Base-by-base conservation (phyloP, 2,113 vertebrate species). In the Diphyllodes magnificus region DNA sequence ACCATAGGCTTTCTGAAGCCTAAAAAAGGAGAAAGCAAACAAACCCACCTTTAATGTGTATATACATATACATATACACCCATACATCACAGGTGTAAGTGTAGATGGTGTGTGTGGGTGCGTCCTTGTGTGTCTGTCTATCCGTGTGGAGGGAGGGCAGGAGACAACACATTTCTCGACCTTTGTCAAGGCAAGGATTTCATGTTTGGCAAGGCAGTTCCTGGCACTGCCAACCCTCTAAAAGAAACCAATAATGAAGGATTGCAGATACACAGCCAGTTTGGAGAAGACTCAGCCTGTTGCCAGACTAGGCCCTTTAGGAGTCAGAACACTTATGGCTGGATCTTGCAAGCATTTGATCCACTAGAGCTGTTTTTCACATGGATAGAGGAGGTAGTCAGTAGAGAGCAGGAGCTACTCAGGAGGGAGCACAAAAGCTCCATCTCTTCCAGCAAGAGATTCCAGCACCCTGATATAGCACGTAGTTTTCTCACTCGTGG, bases 91-190 rank as follows among this genome's bases (percentile, higher is more conserved):
- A 56, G 40, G 7, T 49, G 28, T 66, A 45, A 30, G 28, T 76
- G 40, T 39, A 40, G 37, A 49, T 22, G 13, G 44, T 39, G 42
- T 24, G 49, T 28, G 40, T 33, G 68, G 19, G 44, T 68, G 56
- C 0, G 0, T 53, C 65, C 30, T 18, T 31, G 22, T 69, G 19
- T 60, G 31, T 49, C 56, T 54, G 10, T 44, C 63, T 59, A 0
- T 45, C 19, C 24, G 6, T 49, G 35, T 15, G 57, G 25, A 79
- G 28, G 37, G 27, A 54, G 22, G 33, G 44, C 13, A 3, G 16
- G 30, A 80, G 39, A 45, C 37, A 13, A 82, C 39, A 51, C 33
- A 51, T 39, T 60, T 83, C 39, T 35, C 6, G 2, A 33, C 45
- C 31, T 72, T 47, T 69, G 71, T 50, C 51, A 84, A 77, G 39